Base-by-base conservation (phyloP, 2,113 vertebrate genomes). In the Microcebus ravelobensis region DNA sequence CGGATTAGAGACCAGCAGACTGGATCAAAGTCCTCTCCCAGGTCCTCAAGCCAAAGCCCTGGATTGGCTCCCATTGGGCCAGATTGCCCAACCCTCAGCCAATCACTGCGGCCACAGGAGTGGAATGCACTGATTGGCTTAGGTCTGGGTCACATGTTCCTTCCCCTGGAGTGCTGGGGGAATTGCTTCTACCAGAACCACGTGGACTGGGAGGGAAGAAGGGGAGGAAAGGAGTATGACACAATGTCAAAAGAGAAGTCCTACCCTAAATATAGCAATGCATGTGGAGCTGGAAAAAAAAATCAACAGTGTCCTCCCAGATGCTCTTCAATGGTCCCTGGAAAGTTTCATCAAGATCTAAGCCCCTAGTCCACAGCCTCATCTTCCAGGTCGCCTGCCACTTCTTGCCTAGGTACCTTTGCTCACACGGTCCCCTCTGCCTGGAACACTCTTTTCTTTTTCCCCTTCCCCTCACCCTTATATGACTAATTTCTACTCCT, bases 21-120 rank as follows among this genome's bases (percentile, higher is more conserved):
- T 63, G 31, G 39, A 87, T 95, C 94, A 80, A 91, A 96, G 68
- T 91, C 50, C 39, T 96, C 77, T 88, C 82, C 57, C 52, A 65
- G 67, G 34, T 93, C 57, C 50, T 97, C 42, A 50, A 96, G 17
- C 70, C 52, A 39, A 86, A 96, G 68, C 80, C 39, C 15, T 85
- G 45, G 74, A 36, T 27, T 48, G 73, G 67, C 39, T 79, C 39
- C 91, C 84, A 73, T 77, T 93, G 82, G 90, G 20, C 15, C 3
- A 31, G 83, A 63, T 82, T 59, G 50, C 14, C 48, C 2, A 7
- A 61, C 45, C 48, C 73, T 95, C 68, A 85, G 2, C 95, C 73
- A 92, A 89, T 91, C 83, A 45, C 61, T 12, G 20, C 70, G 82
- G 81, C 67, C 85, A 52, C 55, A 52, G 50, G 27, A 94, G 45